Conservation (phyloP, 2,888 invertebrate species). For the Campaea margaritaria region DNA sequence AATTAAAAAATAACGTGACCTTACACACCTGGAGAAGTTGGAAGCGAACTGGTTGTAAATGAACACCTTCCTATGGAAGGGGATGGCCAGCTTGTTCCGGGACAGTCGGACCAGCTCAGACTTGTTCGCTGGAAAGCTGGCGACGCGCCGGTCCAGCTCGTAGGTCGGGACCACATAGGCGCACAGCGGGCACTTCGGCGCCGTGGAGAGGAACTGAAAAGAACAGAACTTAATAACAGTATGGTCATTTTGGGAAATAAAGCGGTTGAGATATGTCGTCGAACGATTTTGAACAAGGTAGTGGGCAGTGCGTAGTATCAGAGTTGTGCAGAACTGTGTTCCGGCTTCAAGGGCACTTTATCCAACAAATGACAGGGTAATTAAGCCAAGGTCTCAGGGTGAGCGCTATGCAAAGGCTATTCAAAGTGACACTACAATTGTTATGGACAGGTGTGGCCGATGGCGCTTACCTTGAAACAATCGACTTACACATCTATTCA, state of each 20-base stretch:
- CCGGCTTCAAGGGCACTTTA: too few relatives aligned
- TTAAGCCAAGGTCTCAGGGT: too few relatives aligned
- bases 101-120: slow-evolving; percentile 90
- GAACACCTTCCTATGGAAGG: slow-evolving; percentile 96
- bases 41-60: slow-evolving; percentile 97
- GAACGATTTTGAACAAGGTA: too few relatives aligned
- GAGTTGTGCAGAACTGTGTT: too few relatives aligned
- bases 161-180: slow-evolving; percentile 96
- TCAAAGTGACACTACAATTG: too few relatives aligned
- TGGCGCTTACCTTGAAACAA: too few relatives aligned
- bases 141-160: slow-evolving; percentile 91
- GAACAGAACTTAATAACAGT: neutral
- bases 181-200: slow-evolving; percentile 87
- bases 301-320: too few relatives aligned
- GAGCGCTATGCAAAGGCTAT: too few relatives aligned
- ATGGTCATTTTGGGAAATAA: neutral
- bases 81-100: slow-evolving; percentile 92
- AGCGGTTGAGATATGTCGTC: neutral
- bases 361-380: too few relatives aligned
- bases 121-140: slow-evolving; percentile 92
- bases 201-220: slow-evolving; percentile 83
- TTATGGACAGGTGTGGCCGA: too few relatives aligned
- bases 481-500: too few relatives aligned
- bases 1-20: too few relatives aligned
- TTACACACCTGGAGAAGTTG: slow-evolving; percentile 92